Conservation (phyloP, 2,888 invertebrate genomes). For the Empis stercorea region DNA sequence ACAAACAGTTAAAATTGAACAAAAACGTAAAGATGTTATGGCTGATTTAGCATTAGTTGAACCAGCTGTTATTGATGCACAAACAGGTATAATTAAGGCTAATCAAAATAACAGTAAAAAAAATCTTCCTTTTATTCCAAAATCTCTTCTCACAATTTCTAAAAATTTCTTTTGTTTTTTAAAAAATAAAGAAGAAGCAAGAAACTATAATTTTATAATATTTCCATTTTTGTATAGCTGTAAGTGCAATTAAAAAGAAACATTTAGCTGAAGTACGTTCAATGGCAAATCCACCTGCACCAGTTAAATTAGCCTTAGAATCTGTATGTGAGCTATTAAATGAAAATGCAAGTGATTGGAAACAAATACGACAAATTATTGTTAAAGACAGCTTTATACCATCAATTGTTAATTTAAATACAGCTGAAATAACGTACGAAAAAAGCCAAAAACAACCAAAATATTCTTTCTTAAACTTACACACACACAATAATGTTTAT, state of each 20-base stretch:
- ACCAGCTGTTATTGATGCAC: slow-evolving; percentile 97
- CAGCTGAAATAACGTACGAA: slow-evolving; percentile 76
- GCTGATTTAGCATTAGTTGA: slow-evolving; percentile 95
- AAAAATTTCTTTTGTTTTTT: background rate
- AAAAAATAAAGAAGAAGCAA: too few relatives aligned
- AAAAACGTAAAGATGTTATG: slow-evolving; percentile 89
- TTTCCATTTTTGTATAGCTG: slow-evolving; percentile 49
- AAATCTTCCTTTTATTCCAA: too few relatives aligned
- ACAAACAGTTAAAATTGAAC: slow-evolving; percentile 86
- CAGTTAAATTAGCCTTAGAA: slow-evolving; percentile 87
- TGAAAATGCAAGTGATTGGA: slow-evolving; percentile 87
- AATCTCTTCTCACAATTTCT: background rate
- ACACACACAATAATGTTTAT: too few relatives aligned
- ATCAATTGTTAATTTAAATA: slow-evolving; percentile 88
- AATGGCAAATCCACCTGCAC: slow-evolving; percentile 86
- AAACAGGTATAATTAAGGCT: slow-evolving; percentile 58
- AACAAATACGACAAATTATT: slow-evolving; percentile 77
- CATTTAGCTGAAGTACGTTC: slow-evolving; percentile 89
- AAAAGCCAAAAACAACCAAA: slow-evolving; percentile 8
- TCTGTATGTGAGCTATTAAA: slow-evolving; percentile 88
- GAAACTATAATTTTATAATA: background rate
- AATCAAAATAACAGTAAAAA: background rate
- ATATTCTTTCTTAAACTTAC: background rate
- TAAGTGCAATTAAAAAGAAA: slow-evolving; percentile 92
- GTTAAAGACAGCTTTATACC: slow-evolving; percentile 94